A percentile compares a stretch with the other conserved stretches of the same genome.
Conservation (phyloP, 2,888 invertebrate genomes). For the Formica aserva region DNA sequence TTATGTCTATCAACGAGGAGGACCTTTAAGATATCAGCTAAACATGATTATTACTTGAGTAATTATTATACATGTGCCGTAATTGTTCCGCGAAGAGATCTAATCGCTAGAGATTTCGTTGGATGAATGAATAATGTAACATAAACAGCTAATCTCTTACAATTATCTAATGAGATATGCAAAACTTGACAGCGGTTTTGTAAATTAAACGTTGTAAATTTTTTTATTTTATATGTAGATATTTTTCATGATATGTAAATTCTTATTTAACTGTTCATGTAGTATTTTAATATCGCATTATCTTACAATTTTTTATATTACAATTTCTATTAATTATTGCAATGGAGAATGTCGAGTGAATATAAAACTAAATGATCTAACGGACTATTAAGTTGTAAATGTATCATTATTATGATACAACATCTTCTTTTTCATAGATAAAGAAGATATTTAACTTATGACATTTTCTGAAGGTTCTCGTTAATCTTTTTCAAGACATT, state of each 20-base stretch:
- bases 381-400: background rate
- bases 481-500: conserved; percentile 24
- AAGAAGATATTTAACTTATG: background rate
- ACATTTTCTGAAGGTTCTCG: conserved; percentile 2
- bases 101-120: conserved; percentile 24
- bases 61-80: background rate
- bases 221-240: background rate
- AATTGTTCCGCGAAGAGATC: conserved; percentile 24
- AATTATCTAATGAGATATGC: conserved; percentile 15
- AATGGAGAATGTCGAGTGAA: conserved; percentile 10
- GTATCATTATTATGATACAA: background rate
- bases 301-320: background rate
- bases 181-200: conserved; percentile 13
- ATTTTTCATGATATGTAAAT: conserved; percentile 19
- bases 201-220: conserved; percentile 1
- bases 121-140: background rate
- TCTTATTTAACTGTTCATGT: conserved; percentile 17
- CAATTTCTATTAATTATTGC: conserved; percentile 17
- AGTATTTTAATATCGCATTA: background rate
- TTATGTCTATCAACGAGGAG: background rate
- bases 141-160: background rate
- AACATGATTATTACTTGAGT: conserved; percentile 24
- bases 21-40: conserved; percentile 2
- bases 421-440: background rate
- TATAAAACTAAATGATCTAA: conserved; percentile 8